Evolutionary conservation across 2,113 vertebrate species (phyloP).

Genomic region (Thryonomys swinderianus): DNA sequence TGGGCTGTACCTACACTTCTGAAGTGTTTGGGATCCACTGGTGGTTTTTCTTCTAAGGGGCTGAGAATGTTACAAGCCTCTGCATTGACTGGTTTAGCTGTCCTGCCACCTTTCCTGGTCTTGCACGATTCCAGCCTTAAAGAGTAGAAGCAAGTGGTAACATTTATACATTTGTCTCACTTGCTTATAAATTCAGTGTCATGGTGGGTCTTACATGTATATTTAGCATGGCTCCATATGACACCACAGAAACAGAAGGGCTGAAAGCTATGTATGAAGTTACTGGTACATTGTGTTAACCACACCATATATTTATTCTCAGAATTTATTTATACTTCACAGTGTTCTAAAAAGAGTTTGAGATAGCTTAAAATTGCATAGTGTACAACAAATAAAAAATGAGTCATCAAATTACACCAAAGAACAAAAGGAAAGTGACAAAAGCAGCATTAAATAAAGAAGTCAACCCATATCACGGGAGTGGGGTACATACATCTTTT

Average conservation of each 20-base stretch:
- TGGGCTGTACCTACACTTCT: neutral
- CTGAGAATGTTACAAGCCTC: neutral
- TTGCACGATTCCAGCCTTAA: neutral
- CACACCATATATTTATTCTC: conserved; percentile 44
- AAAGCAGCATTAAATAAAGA: neutral
- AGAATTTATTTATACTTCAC: conserved; percentile 65
- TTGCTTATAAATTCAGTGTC: conserved; percentile 50
- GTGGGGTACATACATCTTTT: neutral
- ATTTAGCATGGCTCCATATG: conserved; percentile 19
- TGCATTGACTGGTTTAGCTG: neutral
- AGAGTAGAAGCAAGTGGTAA: conserved; percentile 23
- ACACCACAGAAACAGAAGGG: conserved; percentile 51
- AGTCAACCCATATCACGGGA: neutral
- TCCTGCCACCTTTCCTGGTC: neutral
- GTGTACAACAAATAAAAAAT: conserved; percentile 58
- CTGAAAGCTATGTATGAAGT: conserved; percentile 24
- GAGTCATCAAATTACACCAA: conserved; percentile 48
- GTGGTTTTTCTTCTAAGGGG: neutral
- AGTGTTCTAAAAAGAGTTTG: conserved; percentile 53
- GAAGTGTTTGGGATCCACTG: neutral
- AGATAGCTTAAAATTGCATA: conserved; percentile 61
- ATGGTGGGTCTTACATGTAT: conserved; percentile 20
- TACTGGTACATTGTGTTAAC: conserved; percentile 21
- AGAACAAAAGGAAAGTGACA: neutral
- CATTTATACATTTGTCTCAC: neutral